These are phyloP conservation scores for Aphelinus certus DNA, from an alignment of 1,140 invertebrate genomes.

Conservation along the genomic window DNA sequence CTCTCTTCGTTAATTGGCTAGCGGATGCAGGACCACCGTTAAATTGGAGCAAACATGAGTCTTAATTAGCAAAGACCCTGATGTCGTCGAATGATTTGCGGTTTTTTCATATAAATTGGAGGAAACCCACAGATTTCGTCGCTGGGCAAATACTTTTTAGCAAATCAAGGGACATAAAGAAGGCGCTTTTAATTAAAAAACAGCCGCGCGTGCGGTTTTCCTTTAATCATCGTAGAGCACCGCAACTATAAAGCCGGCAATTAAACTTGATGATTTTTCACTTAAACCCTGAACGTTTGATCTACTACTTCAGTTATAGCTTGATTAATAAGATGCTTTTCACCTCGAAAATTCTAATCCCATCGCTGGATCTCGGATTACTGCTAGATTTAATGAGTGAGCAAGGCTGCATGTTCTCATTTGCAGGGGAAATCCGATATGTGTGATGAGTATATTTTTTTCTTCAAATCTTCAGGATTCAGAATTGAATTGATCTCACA, in stretches of 20 bases:
- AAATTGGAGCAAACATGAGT: constrained; percentile 25
- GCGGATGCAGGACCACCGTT: constrained; percentile 20
- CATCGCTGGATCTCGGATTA: too few species aligned
- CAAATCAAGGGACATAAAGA: constrained; percentile 20
- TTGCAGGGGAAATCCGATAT: too few species aligned
- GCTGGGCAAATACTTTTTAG: constrained; percentile 24
- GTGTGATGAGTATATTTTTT: too few species aligned
- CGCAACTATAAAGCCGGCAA: neutral
- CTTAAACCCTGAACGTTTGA: too few species aligned
- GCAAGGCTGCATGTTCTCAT: too few species aligned
- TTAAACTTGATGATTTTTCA: constrained; percentile 21
- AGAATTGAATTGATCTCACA: too few species aligned
- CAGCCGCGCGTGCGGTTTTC: constrained; percentile 10
- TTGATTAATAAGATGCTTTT: too few species aligned
- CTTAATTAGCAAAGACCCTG: constrained; percentile 29
- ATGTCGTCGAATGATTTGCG: constrained; percentile 25
- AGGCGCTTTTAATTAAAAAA: constrained; percentile 25
- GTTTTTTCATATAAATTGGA: constrained; percentile 32
- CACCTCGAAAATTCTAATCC: too few species aligned
- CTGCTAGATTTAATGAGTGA: too few species aligned
- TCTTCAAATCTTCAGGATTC: too few species aligned
- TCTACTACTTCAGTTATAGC: too few species aligned
- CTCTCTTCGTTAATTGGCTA: constrained; percentile 28
- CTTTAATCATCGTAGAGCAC: constrained; percentile 13
- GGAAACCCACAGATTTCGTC: constrained; percentile 26